Percentiles rank a stretch among this genome's conserved stretches.
phyloP scores from a whole-genome alignment of 2,797 vertebrate species.

The Salmo trutta region DNA sequence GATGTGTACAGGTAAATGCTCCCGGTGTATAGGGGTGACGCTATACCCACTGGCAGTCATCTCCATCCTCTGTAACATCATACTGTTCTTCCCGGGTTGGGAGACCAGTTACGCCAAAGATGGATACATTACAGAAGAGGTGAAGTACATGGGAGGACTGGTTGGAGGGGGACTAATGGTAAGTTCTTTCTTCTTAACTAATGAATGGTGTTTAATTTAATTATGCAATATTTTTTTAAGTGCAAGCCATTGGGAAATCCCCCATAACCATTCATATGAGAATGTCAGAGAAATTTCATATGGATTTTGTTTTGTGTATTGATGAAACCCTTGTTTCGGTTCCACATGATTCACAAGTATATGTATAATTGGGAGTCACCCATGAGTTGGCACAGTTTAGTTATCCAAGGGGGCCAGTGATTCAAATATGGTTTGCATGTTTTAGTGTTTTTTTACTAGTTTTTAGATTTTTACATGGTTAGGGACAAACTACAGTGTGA shows the following conservation, averaged over 20 bases:
- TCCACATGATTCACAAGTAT: no score
- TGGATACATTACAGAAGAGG: conserved; percentile 73
- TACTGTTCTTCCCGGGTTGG: conserved; percentile 78
- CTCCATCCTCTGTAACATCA: conserved; percentile 78
- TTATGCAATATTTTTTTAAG: not conserved
- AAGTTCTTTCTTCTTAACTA: conserved; percentile 40
- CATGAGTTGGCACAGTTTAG: not conserved
- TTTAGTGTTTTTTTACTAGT: no score
- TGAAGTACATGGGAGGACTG: conserved; percentile 80
- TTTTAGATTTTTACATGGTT: no score
- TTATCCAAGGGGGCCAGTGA: not conserved
- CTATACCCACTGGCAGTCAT: conserved; percentile 73
- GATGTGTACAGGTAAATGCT: conserved; percentile 81
- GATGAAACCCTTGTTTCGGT: not conserved
- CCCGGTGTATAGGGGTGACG: conserved; percentile 65
- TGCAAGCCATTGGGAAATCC: not conserved
- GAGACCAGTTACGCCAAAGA: conserved; percentile 58
- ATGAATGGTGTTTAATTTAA: not conserved
- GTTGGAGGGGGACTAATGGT: conserved; percentile 80
- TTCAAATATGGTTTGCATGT: no score
- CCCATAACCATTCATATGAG: not conserved
- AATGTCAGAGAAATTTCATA: not conserved
- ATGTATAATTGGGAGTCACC: not conserved
- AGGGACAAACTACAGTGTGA: no score
- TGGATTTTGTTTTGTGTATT: not conserved